Base-by-base conservation (phyloP, 2,888 invertebrate species). In the Megamerina dolium region DNA sequence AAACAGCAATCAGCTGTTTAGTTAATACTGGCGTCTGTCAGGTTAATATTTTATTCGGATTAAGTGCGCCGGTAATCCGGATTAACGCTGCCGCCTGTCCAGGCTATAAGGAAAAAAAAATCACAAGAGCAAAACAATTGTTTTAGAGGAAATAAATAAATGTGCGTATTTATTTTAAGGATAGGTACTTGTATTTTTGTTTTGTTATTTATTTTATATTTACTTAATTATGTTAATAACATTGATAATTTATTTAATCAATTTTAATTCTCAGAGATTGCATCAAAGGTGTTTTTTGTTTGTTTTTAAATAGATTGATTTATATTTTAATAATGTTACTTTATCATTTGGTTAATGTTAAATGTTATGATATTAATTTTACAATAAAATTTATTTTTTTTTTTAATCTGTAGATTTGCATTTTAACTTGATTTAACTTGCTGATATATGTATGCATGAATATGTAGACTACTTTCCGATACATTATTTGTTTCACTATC, bases 191-290 rank as follows among this genome's bases (percentile, higher is more conserved):
- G 64, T 64, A 64, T 63, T 49, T 52, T 43, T 50, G 49, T 45
- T 52, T 53, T 54, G 50, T 53, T 46, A 41, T 42, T 52, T 54
- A 50, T 54, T 57, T 52, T n/a, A n/a, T 57, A 60, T 63, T 61
- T 66, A 66, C 59, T 61, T 66, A 65, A 61, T 60, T 60, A 60
- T 64, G 61, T 61, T 64, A 66, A 64, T 65, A 65, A 67, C 66
- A 65, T 65, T 65, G 65, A 66, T 66, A 67, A 43, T 47, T 45
- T 48, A 37, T 39, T 37, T 39, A 36, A 43, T 44, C 49, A 33
- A 37, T 40, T 32, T 45, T 45, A 35, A 40, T 42, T 38, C 41
- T 48, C 41, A 41, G 53, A 54, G 56, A 57, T 58, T 59, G 57
- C 60, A 59, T 58, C 55, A 55, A 57, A 55, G 56, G 55, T 55